A percentile compares a stretch with the other conserved stretches of the same genome.
Conservation (phyloP, 2,888 invertebrate species). For the Himalopsyche anomala region DNA sequence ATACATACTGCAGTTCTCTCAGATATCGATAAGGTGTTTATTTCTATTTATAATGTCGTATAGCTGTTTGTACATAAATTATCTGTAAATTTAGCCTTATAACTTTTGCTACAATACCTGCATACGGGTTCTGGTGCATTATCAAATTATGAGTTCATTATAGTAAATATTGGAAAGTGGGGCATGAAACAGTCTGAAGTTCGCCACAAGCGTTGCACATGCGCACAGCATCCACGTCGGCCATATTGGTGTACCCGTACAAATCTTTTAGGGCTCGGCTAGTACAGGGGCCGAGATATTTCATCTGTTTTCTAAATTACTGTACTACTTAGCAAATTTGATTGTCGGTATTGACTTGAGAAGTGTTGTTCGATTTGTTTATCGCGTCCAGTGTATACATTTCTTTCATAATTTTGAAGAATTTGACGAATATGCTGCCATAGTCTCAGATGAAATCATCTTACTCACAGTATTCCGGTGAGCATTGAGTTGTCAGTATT, state of each 20-base stretch:
- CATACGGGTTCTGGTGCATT: constrained; percentile 46
- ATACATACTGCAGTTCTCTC: background rate
- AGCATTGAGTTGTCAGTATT: constrained; percentile 10
- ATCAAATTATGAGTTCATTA: constrained; percentile 45
- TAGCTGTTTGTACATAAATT: background rate
- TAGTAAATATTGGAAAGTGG: constrained; percentile 62
- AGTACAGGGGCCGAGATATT: constrained; percentile 44
- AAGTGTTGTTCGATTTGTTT: constrained; percentile 1
- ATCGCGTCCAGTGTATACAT: background rate
- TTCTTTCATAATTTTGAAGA: constrained; percentile 6
- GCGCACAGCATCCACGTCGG: constrained; percentile 52
- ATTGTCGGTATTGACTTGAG: constrained; percentile 29
- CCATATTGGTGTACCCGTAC: constrained; percentile 61
- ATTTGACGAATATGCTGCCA: background rate
- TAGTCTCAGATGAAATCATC: background rate
- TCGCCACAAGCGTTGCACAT: constrained; percentile 56
- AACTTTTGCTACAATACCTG: background rate
- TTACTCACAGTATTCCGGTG: background rate
- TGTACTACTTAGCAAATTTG: constrained; percentile 17
- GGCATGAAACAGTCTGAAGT: constrained; percentile 61
- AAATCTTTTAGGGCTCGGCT: constrained; percentile 55
- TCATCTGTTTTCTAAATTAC: constrained; percentile 35
- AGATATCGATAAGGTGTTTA: no score
- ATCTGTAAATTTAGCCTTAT: background rate
- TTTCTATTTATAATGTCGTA: no score